Conservation (phyloP, 2,888 invertebrate species). For the Steinernema scapterisci region DNA sequence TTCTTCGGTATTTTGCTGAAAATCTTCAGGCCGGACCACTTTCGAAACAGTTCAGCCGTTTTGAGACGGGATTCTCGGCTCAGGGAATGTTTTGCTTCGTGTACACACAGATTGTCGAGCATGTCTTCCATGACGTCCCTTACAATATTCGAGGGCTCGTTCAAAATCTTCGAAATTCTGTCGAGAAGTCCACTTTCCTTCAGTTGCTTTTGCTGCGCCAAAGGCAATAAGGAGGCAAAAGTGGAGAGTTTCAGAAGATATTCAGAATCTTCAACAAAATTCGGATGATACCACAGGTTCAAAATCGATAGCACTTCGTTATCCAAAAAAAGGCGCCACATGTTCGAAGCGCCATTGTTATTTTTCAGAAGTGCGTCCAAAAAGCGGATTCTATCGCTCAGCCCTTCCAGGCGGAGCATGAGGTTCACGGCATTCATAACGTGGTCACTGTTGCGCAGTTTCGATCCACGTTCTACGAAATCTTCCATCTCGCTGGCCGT, state of each 20-base stretch:
- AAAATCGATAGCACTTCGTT: neutral
- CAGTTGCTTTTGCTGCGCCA: neutral
- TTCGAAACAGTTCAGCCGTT: neutral
- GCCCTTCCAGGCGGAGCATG: conserved; percentile 4
- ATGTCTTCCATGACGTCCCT: neutral
- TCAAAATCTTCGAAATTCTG: neutral
- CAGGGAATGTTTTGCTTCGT: too few species aligned
- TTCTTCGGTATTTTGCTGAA: conserved; percentile 17
- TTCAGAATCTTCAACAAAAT: neutral
- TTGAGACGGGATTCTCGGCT: neutral
- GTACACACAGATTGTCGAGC: neutral
- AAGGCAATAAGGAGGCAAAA: neutral
- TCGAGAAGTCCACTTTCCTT: neutral
- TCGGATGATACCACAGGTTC: neutral
- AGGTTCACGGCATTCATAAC: neutral
- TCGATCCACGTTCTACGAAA: neutral
- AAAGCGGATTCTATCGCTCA: conserved; percentile 5
- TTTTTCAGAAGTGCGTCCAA: neutral
- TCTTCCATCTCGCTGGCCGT: neutral
- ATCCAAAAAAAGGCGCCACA: conserved; percentile 11
- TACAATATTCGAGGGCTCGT: neutral
- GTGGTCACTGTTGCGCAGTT: conserved; percentile 9
- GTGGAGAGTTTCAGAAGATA: neutral
- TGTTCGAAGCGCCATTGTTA: neutral
- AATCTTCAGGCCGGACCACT: conserved; percentile 17